Conservation (phyloP, 2,888 invertebrate genomes). For the Andrena marginata region DNA sequence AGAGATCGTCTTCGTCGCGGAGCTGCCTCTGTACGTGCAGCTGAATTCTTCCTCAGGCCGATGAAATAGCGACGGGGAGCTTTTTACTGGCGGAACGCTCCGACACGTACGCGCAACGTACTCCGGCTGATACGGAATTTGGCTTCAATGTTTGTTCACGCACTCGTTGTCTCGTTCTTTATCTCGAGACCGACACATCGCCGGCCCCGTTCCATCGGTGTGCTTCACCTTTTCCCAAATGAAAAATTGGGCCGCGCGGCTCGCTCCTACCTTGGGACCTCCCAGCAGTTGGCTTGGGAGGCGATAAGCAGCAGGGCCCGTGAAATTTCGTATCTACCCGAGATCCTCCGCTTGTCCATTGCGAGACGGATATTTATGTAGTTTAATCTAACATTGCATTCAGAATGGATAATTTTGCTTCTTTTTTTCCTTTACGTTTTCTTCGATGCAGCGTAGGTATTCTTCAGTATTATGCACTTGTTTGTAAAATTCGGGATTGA, state of each 20-base stretch:
- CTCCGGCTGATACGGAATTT: conserved; percentile 39
- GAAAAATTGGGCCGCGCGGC: conserved; percentile 8
- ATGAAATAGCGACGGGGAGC: conserved; percentile 1
- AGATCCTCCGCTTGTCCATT: too few species aligned
- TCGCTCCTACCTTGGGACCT: not conserved
- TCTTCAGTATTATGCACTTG: too few species aligned
- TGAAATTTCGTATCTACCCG: too few species aligned
- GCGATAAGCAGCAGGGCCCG: not conserved
- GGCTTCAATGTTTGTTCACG: conserved; percentile 50
- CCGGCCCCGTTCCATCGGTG: not conserved
- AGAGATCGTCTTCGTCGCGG: conserved; percentile 77
- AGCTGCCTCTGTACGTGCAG: conserved; percentile 38
- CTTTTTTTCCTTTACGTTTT: too few species aligned
- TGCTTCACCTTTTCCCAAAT: conserved; percentile 8
- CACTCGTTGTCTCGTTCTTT: conserved; percentile 41
- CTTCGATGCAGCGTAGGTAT: too few species aligned
- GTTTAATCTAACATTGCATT: too few species aligned
- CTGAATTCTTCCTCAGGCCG: conserved; percentile 45
- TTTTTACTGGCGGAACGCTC: not conserved
- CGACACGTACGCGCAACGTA: not conserved
- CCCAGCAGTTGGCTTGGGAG: not conserved
- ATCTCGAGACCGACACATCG: conserved; percentile 44
- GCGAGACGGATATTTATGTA: too few species aligned
- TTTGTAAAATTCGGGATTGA: too few species aligned
- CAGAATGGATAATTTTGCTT: too few species aligned